These are phyloP conservation scores for Amphiprion percula DNA, from an alignment of 2,113 vertebrate species.

Conservation along the genomic window DNA sequence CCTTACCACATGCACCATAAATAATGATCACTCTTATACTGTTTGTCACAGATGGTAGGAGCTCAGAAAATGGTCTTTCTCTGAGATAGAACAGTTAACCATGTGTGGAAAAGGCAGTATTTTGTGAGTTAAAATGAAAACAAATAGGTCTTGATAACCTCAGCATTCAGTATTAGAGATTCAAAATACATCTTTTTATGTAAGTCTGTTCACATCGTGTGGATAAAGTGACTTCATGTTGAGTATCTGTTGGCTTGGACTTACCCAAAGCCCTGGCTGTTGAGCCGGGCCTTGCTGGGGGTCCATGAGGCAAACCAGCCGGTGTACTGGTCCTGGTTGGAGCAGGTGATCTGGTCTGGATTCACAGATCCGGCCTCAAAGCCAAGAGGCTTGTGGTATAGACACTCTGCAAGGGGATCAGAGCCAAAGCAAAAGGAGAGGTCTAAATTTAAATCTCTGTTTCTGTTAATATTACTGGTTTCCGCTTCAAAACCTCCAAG, in stretches of 20 bases:
- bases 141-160: too few species aligned
- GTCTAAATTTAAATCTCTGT: neutral
- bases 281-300: slow-evolving; percentile 93
- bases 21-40: neutral
- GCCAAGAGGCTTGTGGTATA: slow-evolving; percentile 94
- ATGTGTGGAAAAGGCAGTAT: neutral
- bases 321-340: slow-evolving; percentile 94
- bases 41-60: slow-evolving; percentile 32
- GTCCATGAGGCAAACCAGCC: slow-evolving; percentile 99
- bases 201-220: neutral
- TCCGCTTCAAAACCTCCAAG: neutral
- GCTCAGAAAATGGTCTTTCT: too few species aligned
- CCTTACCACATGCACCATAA: neutral
- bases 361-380: slow-evolving; percentile 93
- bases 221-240: neutral
- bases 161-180: neutral
- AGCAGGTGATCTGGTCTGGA: slow-evolving; percentile 94
- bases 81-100: neutral
- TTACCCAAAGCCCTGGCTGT: slow-evolving; percentile 96
- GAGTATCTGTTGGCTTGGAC: slow-evolving; percentile 36
- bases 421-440: neutral
- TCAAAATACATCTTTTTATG: slow-evolving; percentile 2
- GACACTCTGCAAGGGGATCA: slow-evolving; percentile 88
- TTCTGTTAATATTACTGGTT: neutral
- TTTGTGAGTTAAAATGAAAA: too few species aligned